Evolutionary conservation across 1,140 invertebrate genomes (phyloP), one percentile per base, ranked within the genome.

Genomic region (Brachionus calyciflorus): DNA sequence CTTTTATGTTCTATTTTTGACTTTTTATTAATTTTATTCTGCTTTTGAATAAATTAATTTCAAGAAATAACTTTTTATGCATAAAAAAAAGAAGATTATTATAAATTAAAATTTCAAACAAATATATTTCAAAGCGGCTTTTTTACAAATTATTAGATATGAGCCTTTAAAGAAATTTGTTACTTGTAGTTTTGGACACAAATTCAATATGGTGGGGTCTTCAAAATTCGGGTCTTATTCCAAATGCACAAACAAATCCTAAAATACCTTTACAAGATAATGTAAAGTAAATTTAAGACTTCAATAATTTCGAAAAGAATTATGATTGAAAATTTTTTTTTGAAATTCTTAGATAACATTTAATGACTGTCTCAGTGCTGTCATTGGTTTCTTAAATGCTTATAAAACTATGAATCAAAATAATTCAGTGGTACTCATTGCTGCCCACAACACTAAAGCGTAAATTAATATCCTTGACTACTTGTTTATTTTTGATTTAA

Each of bases 331-430:
- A n/a, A 19, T 5, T 17, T 21, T 24, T 26, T 73, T 19, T 70
- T 41, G n/a, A n/a, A n/a, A n/a, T n/a, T 77, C 12, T 46, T 40
- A 81, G 81, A 49, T 78, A 60, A 68, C 78, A 37, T 77, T 82
- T 30, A 69, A 80, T 28, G 77, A 91, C 81, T 91, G 90, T 80
- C 83, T 96, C 1, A 92, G 95, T 84, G 90, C 91, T 2, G 87
- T 94, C 0, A 90, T 94, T 77, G 91, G 91, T 2, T 95, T 96
- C 86, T 90, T 90, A 0, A 95, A 95, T 87, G 90, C 92, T 14
- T 93, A 96, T 85, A 86, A 96, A 21, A 93, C 96, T 92, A 89
- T 94, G 80, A 90, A 91, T 79, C 87, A 91, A 1, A 89, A 89
- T 78, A 96, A 96, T 84, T 90, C 92, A 84, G 82, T 96, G 3